Base-by-base conservation (phyloP, 2,113 vertebrate species). In the Amblyopsis rosae region DNA sequence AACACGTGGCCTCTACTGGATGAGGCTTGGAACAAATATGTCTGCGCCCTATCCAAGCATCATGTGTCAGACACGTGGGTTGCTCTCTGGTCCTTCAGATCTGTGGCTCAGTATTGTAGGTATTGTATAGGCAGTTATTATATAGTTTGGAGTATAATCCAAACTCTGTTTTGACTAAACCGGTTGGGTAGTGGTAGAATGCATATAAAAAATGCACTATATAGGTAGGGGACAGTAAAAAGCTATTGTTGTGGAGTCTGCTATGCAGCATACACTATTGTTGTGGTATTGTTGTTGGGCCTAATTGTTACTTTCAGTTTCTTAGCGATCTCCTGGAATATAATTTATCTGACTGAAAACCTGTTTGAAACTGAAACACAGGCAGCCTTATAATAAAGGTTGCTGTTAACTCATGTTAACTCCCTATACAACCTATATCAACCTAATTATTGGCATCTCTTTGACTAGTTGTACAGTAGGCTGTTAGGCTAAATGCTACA, bases 11-110 rank as follows among this genome's bases (percentile, higher is more conserved):
- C 9, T 32, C 54, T n/a, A 76, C 71, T 66, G 79, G 51, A 64
- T 67, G 75, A 62, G 68, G 83, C 60, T 11, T 65, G 79, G 78
- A 69, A 77, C 82, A 86, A 87, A 88, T 9, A 82, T 82, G 83
- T 88, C 88, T 81, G 82, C 83, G 35, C 80, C 3, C 61, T 73
- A 5, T 59, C 56, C 61, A 45, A 7, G 68, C 65, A 57, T 69
- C 60, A 48, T 66, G 10, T 51, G 26, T 26, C 26, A 75, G 1
- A 84, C 89, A 89, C 86, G 88, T 92, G 91, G 87, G 67, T 73
- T 32, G 3, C 32, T 47, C 41, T 45, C 15, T 57, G n/a, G 51
- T 3, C n/a, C 12, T 53, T 12, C 1, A 26, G 26, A 26, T 2
- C 1, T 26, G 3, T 26, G 5, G 13, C 51, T 53, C n/a, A 13